Evolutionary conservation across 1,140 invertebrate genomes (phyloP).

Genomic region (Arctopsyche grandis): DNA sequence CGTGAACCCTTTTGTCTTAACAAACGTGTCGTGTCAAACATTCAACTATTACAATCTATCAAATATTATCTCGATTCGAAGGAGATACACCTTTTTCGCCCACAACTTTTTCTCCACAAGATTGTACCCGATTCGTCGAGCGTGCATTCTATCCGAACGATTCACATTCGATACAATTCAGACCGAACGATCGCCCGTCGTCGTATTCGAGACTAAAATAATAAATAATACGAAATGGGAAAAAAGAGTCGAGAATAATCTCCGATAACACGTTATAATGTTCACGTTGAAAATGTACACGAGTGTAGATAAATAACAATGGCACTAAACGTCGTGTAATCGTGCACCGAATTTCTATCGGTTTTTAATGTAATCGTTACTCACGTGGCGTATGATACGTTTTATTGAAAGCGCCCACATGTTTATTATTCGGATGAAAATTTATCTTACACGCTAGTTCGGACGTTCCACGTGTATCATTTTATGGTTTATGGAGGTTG

Average conservation of each 20-base stretch:
- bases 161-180: too few species aligned
- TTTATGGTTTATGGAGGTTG: too few species aligned
- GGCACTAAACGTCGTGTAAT: slow-evolving; percentile 19
- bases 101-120: background rate
- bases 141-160: too few species aligned
- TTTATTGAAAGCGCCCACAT: slow-evolving; percentile 2
- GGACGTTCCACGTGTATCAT: too few species aligned
- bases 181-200: too few species aligned
- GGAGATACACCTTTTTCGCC: slow-evolving; percentile 2
- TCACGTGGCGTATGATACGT: background rate
- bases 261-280: background rate
- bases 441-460: too few species aligned
- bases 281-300: background rate
- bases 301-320: slow-evolving; percentile 4
- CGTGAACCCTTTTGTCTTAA: slow-evolving; percentile 45
- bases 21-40: slow-evolving; percentile 50
- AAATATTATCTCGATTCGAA: slow-evolving; percentile 53
- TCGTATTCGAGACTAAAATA: too few species aligned
- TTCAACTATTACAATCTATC: slow-evolving; percentile 52
- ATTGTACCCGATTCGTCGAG: too few species aligned
- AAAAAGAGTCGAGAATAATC: background rate
- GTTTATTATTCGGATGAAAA: too few species aligned
- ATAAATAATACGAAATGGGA: background rate
- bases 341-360: background rate
- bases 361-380: slow-evolving; percentile 20